A percentile compares a stretch with the other conserved stretches of the same genome.
Conservation (phyloP, 2,113 vertebrate genomes). For the Podiceps cristatus region DNA sequence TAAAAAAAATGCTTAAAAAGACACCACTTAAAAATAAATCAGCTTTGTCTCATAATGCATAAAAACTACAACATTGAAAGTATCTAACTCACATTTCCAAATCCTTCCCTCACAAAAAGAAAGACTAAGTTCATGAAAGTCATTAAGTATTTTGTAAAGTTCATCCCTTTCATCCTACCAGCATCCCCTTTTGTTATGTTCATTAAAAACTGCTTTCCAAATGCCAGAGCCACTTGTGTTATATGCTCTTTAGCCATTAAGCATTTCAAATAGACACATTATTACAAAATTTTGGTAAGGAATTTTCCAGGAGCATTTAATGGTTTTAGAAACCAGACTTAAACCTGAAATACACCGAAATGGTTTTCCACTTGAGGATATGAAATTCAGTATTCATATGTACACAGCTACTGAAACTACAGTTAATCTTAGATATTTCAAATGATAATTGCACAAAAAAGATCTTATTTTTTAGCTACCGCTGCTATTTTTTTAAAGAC, state of each 20-base stretch:
- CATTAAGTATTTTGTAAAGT: not conserved
- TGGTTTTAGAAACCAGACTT: not conserved
- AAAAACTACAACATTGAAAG: not conserved
- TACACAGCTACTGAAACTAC: not conserved
- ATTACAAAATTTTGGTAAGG: not conserved
- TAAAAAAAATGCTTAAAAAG: not conserved
- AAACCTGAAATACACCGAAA: not conserved
- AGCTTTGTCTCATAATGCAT: not conserved
- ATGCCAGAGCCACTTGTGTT: not conserved
- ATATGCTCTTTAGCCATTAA: not conserved
- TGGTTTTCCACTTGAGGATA: not conserved
- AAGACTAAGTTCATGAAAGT: not conserved
- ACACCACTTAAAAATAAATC: not conserved
- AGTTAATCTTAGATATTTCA: not conserved
- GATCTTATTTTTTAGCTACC: conserved; percentile 27
- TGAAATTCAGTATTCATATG: not conserved
- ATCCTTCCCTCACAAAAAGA: not conserved
- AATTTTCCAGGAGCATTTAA: not conserved
- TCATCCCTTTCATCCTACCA: not conserved
- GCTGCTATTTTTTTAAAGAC: conserved; percentile 39
- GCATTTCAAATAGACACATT: not conserved
- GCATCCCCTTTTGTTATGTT: not conserved
- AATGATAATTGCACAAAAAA: not conserved
- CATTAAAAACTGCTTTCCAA: not conserved
- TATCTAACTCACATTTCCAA: not conserved